Evolutionary conservation across 2,113 vertebrate species (phyloP).

Genomic region (Thinocorus orbignyianus): DNA sequence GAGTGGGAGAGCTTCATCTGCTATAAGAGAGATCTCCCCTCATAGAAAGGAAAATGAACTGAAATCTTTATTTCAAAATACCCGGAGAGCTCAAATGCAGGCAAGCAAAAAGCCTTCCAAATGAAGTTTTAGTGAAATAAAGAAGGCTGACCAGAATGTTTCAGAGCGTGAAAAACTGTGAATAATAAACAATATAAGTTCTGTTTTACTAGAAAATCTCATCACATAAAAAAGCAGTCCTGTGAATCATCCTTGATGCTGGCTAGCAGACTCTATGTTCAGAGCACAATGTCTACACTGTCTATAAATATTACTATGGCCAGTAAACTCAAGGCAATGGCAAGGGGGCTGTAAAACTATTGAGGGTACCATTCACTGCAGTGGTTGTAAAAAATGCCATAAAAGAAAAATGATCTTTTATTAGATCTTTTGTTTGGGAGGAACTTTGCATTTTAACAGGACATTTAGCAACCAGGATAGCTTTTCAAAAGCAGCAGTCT

Average conservation of each 20-base stretch:
- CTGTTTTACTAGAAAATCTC: slow-evolving; percentile 53
- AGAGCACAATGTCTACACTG: neutral
- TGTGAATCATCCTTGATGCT: slow-evolving; percentile 43
- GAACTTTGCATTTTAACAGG: slow-evolving; percentile 25
- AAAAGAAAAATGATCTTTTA: slow-evolving; percentile 35
- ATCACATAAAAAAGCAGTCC: neutral
- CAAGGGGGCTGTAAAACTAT: slow-evolving; percentile 34
- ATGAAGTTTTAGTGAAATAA: neutral
- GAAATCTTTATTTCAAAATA: neutral
- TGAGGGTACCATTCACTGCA: neutral
- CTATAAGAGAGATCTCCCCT: neutral
- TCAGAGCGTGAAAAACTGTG: slow-evolving; percentile 7
- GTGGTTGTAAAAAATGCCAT: neutral
- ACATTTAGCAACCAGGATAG: neutral
- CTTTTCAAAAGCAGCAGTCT: neutral
- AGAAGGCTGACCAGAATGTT: neutral
- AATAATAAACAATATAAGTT: slow-evolving; percentile 45
- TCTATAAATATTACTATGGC: slow-evolving; percentile 34
- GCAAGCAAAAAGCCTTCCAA: neutral
- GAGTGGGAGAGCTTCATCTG: neutral
- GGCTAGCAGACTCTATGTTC: neutral
- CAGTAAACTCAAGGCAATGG: slow-evolving; percentile 50
- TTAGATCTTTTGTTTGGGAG: slow-evolving; percentile 46
- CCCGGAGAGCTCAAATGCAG: neutral
- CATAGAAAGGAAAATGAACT: neutral